Percentiles rank a stretch among this genome's conserved stretches.
Conservation (phyloP, 2,888 invertebrate genomes). For the Acanthoscelides obtectus region DNA sequence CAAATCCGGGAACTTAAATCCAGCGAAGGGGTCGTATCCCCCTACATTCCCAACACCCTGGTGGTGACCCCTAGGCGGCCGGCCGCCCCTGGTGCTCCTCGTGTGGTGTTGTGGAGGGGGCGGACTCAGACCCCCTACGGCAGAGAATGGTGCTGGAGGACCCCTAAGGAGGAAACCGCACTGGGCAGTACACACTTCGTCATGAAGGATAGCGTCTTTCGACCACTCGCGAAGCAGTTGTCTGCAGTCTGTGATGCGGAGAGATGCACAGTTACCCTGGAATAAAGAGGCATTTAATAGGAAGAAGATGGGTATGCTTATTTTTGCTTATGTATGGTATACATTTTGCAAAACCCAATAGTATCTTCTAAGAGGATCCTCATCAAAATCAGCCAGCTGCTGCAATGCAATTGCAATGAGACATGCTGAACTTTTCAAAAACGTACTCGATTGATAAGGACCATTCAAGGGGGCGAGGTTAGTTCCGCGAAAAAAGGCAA, state of each 20-base stretch:
- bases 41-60: constrained; percentile 4
- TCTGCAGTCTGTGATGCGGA: constrained; percentile 82
- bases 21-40: constrained; percentile 49
- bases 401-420: too few species aligned
- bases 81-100: constrained; percentile 25
- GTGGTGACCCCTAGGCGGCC: constrained; percentile 29
- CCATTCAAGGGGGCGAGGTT: too few species aligned
- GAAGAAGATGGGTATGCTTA: too few species aligned
- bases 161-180: constrained; percentile 69
- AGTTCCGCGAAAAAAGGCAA: too few species aligned
- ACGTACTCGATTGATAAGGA: too few species aligned
- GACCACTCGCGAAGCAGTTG: constrained; percentile 80
- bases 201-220: constrained; percentile 73
- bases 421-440: too few species aligned
- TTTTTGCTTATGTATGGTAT: too few species aligned
- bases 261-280: constrained; percentile 83
- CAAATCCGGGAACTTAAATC: constrained; percentile 75
- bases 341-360: too few species aligned
- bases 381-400: too few species aligned
- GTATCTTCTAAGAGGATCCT: too few species aligned
- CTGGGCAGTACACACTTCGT: constrained; percentile 87
- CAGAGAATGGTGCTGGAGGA: constrained; percentile 34
- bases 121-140: constrained; percentile 38
- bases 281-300: too few species aligned
- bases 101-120: constrained; percentile 32